Evolutionary conservation across 37 sponge, comb jelly and placozoan species (phyloP).

Genomic region (Tethya wilhelma): DNA sequence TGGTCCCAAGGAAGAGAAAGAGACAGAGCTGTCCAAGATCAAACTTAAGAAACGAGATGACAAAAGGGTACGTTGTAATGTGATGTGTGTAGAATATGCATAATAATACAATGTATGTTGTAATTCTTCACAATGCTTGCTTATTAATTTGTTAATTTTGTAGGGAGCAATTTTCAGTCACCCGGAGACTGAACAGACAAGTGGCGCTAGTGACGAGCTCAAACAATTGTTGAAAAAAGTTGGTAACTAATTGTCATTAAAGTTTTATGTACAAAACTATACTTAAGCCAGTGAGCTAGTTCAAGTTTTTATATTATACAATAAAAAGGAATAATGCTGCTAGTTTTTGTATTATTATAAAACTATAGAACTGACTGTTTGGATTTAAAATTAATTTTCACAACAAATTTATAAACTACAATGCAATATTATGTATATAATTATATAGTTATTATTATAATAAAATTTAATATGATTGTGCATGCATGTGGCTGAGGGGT

Average conservation of each 20-base stretch:
- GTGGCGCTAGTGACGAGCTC: constrained; percentile 68
- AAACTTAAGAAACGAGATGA: constrained; percentile 24
- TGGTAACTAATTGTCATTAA: too few relatives aligned
- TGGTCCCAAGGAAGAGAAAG: neutral
- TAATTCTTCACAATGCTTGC: neutral
- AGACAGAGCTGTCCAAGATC: constrained; percentile 29
- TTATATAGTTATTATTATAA: neutral
- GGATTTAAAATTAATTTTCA: neutral
- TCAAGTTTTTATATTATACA: too few relatives aligned
- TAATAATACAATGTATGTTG: neutral
- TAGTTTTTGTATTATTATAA: too few relatives aligned
- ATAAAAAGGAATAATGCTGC: too few relatives aligned
- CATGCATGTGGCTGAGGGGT: too few relatives aligned
- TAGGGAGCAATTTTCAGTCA: constrained; percentile 24
- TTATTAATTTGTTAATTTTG: neutral
- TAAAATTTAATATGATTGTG: too few relatives aligned
- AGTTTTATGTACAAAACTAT: too few relatives aligned
- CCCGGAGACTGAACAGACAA: constrained; percentile 49
- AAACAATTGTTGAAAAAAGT: neutral
- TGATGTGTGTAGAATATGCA: neutral
- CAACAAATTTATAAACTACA: neutral
- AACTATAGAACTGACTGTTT: too few relatives aligned
- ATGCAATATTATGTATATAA: neutral
- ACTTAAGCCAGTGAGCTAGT: too few relatives aligned
- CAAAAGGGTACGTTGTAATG: neutral